phyloP scores from a whole-genome alignment of 1,140 invertebrate genomes.

The Diabrotica virgifera region DNA sequence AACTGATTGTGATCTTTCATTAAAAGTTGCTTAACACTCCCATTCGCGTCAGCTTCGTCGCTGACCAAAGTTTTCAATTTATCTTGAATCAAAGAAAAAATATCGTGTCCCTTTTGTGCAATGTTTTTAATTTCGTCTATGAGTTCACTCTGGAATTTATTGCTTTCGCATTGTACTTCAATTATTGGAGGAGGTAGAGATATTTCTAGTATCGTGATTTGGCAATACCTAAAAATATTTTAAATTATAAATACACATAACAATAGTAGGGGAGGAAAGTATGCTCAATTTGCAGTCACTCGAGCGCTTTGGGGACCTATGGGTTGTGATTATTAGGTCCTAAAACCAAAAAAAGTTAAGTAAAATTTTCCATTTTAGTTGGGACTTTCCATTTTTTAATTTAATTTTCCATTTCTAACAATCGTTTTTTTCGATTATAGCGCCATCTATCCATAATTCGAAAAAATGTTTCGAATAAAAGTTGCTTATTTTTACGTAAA shows the following conservation, averaged over 20 bases:
- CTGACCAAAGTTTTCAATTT: constrained; percentile 49
- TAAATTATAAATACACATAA: background rate
- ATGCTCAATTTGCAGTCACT: too few species aligned
- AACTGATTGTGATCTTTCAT: constrained; percentile 67
- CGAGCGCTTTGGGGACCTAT: too few species aligned
- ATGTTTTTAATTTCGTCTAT: constrained; percentile 69
- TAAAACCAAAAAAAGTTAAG: too few species aligned
- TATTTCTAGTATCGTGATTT: constrained; percentile 72
- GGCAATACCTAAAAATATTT: constrained; percentile 55
- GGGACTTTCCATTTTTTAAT: too few species aligned
- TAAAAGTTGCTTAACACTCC: constrained; percentile 56
- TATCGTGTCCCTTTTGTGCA: constrained; percentile 67
- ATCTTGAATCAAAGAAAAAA: constrained; percentile 65
- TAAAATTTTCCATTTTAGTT: too few species aligned
- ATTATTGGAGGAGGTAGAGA: constrained; percentile 65
- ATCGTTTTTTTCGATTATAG: too few species aligned
- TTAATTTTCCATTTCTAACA: too few species aligned
- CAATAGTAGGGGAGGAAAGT: too few species aligned
- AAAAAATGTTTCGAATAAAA: too few species aligned
- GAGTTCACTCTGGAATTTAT: constrained; percentile 51
- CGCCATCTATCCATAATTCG: too few species aligned
- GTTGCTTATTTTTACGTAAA: too few species aligned
- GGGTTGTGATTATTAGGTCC: too few species aligned
- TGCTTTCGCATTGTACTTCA: constrained; percentile 53
- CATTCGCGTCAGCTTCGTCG: constrained; percentile 52